Evolutionary conservation across 2,888 invertebrate species (phyloP), one percentile per base, ranked within the genome.

Genomic region (Eupithecia subfuscata): DNA sequence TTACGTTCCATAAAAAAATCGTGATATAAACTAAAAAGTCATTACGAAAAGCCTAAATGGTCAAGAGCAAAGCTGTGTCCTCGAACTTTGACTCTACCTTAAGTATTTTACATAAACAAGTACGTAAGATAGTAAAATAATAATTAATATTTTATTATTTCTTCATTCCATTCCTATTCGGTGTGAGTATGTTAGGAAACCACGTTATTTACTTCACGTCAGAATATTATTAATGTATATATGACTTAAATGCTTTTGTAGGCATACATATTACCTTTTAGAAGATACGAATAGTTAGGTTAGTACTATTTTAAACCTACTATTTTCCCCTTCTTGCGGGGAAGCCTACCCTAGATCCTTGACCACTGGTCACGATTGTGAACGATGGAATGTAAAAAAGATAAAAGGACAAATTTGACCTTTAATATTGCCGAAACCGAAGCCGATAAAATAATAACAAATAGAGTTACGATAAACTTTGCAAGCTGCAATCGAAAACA

Each of bases 11-110:
- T n/a, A n/a, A n/a, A n/a, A n/a, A n/a, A 12, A 5, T 22, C 3
- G 12, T n/a, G n/a, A 22, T 25, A 25, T 60, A 60, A 60, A 60
- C 14, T 25, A 4, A 60, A 60, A 60, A 60, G 22, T 5, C 8
- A 67, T 67, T 67, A 67, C 40, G 65, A 67, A 67, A 67, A 67
- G 25, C 11, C 6, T 40, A 12, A 11, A 40, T 37, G 65, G 12
- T 67, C 65, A 67, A 67, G 65, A 37, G 12, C n/a, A 37, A 67
- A 40, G 37, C 37, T 65, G 16, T 67, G 65, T 67, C 65, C 65
- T 67, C 65, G 18, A 67, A 67, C n/a, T 64, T 18, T 67, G 37
- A 67, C 34, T n/a, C 37, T 67, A 40, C 30, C 9, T 9, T 25
- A 63, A 30, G 1, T n/a, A 34, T 9, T 8, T 65, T n/a, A 65